Base-by-base conservation (phyloP, 2,888 invertebrate species). In the Caenorhabditis angaria region DNA sequence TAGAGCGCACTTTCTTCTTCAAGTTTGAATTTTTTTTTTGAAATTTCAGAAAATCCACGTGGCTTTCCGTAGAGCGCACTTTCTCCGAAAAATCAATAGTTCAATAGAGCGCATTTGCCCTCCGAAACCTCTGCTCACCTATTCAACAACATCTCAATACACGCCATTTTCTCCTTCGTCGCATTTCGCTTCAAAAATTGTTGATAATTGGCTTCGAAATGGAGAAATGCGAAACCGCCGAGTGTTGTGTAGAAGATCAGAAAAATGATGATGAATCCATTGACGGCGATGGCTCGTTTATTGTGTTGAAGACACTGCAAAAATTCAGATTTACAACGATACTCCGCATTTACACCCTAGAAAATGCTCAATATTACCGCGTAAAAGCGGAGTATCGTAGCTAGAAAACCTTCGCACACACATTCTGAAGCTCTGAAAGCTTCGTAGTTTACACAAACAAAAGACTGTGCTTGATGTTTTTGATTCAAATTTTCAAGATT, bases 141-240 rank as follows among this genome's bases (percentile, higher is more conserved):
- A 28, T 66, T 74, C 35, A 78, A 47, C 25, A 78, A 47, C 5
- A 66, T 58, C 22, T 78, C 78, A 27, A 78, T 78, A 35, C 78
- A 78, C 20, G 61, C 29, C 41, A 69, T 41, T 55, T 78, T 78
- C 14, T 76, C 70, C n/a, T 71, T 10, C 0, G 77, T 76, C 28
- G 71, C 72, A 58, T 78, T 80, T 41, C 72, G 69, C 48, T 75
- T 74, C 32, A 69, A 65, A 35, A 78, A 76, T 64, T 76, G 70
- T 24, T 81, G 76, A 57, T 80, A 73, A 10, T 68, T 68, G 12
- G 66, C 65, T 63, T 85, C 85, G 51, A 85, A 83, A 59, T 84
- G 78, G 47, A 85, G 73, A 59, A 85, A 85, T 24, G 83, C 75
- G 65, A 83, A 83, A 22, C 83, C 85, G 4, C 85, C 85, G 60